These are phyloP conservation scores for Ceratoteleas bidentatus DNA, from an alignment of 1,140 invertebrate genomes.

Conservation along the genomic window DNA sequence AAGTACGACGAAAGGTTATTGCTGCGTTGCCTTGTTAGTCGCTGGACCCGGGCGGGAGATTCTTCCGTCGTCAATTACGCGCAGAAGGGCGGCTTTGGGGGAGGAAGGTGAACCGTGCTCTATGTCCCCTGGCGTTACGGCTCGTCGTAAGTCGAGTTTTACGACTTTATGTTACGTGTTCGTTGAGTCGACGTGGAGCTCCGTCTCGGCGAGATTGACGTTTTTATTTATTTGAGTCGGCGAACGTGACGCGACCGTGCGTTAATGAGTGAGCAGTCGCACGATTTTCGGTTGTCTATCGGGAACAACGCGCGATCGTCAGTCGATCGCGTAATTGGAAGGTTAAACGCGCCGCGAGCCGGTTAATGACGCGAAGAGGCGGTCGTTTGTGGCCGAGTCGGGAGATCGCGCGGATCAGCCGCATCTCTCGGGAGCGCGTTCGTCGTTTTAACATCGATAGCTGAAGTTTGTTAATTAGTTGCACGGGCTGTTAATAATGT, in stretches of 20 bases:
- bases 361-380: slow-evolving; percentile 55
- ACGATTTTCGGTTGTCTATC: slow-evolving; percentile 14
- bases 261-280: background rate
- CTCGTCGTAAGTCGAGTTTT: slow-evolving; percentile 76
- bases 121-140: slow-evolving; percentile 71
- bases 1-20: slow-evolving; percentile 31
- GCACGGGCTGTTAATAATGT: slow-evolving; percentile 73
- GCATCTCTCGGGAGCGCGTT: slow-evolving; percentile 35
- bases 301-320: no score
- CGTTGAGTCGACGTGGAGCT: slow-evolving; percentile 63
- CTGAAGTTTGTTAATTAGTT: slow-evolving; percentile 78
- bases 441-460: slow-evolving; percentile 72
- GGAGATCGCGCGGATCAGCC: slow-evolving; percentile 31
- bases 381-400: slow-evolving; percentile 16
- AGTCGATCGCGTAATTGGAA: slow-evolving; percentile 69
- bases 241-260: slow-evolving; percentile 72
- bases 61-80: slow-evolving; percentile 70
- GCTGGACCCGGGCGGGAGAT: slow-evolving; percentile 65
- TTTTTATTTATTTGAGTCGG: slow-evolving; percentile 78
- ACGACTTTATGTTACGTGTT: slow-evolving; percentile 78
- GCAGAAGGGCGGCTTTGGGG: slow-evolving; percentile 57
- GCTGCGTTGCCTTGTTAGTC: slow-evolving; percentile 67
- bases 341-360: slow-evolving; percentile 64
- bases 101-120: slow-evolving; percentile 44
- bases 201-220: slow-evolving; percentile 75